A percentile compares a stretch with the other conserved stretches of the same genome.
phyloP scores from a whole-genome alignment of 2,888 invertebrate genomes.

The Drosophila percnosoma region DNA sequence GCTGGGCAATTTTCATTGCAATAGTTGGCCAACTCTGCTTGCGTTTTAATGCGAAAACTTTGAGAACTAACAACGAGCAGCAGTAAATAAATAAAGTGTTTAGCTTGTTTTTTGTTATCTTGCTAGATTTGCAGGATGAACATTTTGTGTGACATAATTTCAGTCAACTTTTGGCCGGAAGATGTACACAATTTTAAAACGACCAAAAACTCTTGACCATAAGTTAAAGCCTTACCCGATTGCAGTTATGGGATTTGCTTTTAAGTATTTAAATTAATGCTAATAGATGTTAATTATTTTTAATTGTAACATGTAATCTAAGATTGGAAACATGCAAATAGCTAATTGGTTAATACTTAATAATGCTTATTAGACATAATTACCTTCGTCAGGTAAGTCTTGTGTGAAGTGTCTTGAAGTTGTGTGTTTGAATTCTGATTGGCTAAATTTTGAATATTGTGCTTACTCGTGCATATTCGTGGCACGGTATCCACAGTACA shows the following conservation, averaged over 20 bases:
- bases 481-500: constrained; percentile 15
- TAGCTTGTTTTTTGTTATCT: constrained; percentile 63
- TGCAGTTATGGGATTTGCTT: not conserved
- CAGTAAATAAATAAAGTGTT: constrained; percentile 73
- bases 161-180: constrained; percentile 34
- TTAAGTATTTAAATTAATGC: not conserved
- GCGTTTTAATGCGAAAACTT: constrained; percentile 72
- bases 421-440: not conserved
- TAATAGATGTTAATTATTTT: not conserved
- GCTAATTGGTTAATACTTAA: not conserved
- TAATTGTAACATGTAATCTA: not conserved
- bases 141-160: constrained; percentile 67
- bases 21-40: constrained; percentile 65
- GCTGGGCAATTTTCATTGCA: constrained; percentile 58
- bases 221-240: constrained; percentile 28
- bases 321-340: not conserved
- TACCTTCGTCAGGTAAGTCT: not conserved
- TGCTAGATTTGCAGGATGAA: constrained; percentile 47
- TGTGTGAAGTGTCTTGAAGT: not conserved
- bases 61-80: constrained; percentile 63
- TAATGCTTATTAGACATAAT: not conserved
- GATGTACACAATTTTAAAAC: constrained; percentile 35
- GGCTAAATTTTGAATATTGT: not conserved
- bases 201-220: constrained; percentile 8
- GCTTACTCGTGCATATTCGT: constrained; percentile 2